Evolutionary conservation across 1,140 invertebrate genomes (phyloP).

Genomic region (Gryon sp.): DNA sequence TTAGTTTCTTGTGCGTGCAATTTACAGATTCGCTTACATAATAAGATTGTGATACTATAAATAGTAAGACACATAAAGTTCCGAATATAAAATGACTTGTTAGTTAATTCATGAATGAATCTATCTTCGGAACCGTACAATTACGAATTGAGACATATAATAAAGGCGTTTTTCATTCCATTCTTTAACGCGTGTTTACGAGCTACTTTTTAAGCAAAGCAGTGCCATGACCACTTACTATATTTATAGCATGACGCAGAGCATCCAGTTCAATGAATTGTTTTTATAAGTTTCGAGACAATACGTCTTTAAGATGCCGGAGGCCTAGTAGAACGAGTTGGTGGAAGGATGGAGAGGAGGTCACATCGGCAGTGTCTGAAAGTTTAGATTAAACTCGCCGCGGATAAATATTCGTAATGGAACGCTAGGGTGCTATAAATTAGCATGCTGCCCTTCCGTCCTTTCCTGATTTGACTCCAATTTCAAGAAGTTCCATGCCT

Average conservation of each 20-base stretch:
- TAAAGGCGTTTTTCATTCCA: slow-evolving; percentile 8
- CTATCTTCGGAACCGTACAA: slow-evolving; percentile 23
- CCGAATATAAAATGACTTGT: slow-evolving; percentile 56
- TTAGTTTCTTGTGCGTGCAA: slow-evolving; percentile 3
- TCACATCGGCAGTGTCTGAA: slow-evolving; percentile 70
- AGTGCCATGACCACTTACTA: slow-evolving; percentile 18
- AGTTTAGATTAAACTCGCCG: slow-evolving; percentile 80
- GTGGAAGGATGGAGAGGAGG: too few species aligned
- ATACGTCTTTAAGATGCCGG: slow-evolving; percentile 77
- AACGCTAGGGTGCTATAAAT: slow-evolving; percentile 80
- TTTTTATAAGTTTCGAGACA: slow-evolving; percentile 79
- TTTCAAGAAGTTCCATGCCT: slow-evolving; percentile 60
- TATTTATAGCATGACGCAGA: slow-evolving; percentile 22
- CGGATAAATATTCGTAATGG: slow-evolving; percentile 81
- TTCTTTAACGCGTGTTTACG: slow-evolving; percentile 14
- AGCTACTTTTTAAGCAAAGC: neutral
- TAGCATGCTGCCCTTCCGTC: slow-evolving; percentile 75
- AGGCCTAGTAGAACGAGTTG: slow-evolving; percentile 57
- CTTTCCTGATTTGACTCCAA: slow-evolving; percentile 67
- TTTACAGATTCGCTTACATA: too few species aligned
- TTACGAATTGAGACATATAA: slow-evolving; percentile 49
- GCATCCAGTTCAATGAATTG: slow-evolving; percentile 70
- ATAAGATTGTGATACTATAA: slow-evolving; percentile 48
- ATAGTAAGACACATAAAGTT: slow-evolving; percentile 52
- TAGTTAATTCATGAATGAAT: slow-evolving; percentile 64